A percentile compares a stretch with the other conserved stretches of the same genome.
Evolutionary conservation across 1,140 invertebrate genomes (phyloP).

Genomic region (Bombus picipes): DNA sequence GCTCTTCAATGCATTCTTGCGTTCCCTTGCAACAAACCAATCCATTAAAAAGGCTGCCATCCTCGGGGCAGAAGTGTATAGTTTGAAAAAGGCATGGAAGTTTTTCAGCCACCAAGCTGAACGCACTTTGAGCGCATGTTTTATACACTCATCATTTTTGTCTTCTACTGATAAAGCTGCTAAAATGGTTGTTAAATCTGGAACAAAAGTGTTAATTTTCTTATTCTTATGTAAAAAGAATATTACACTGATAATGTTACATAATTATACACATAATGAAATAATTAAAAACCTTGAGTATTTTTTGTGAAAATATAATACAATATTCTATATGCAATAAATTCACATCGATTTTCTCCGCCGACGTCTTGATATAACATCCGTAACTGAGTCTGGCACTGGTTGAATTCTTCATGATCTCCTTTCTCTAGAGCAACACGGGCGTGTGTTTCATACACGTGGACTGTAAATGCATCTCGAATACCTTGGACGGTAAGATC

Average conservation of each 20-base stretch:
- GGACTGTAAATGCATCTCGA: slow-evolving; percentile 95
- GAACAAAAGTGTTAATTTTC: slow-evolving; percentile 69
- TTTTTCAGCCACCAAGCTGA: slow-evolving; percentile 96
- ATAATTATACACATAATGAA: neutral
- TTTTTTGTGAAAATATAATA: slow-evolving; percentile 99
- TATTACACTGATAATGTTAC: neutral
- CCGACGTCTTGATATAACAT: slow-evolving; percentile 91
- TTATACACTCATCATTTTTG: slow-evolving; percentile 92
- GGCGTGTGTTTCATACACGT: slow-evolving; percentile 99
- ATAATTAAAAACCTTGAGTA: slow-evolving; percentile 90
- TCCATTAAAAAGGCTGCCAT: slow-evolving; percentile 99
- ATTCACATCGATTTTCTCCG: slow-evolving; percentile 92
- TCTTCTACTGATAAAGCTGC: slow-evolving; percentile 90
- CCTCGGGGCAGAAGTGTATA: slow-evolving; percentile 93
- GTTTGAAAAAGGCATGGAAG: slow-evolving; percentile 95
- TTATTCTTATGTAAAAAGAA: neutral
- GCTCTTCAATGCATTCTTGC: slow-evolving; percentile 93
- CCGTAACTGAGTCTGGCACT: slow-evolving; percentile 98
- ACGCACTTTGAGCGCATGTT: slow-evolving; percentile 92
- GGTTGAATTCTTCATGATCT: slow-evolving; percentile 99
- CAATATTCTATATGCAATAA: slow-evolving; percentile 96
- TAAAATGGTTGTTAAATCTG: slow-evolving; percentile 96
- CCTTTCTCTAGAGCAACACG: slow-evolving; percentile 97
- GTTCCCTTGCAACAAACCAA: slow-evolving; percentile 97
- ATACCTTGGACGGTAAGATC: slow-evolving; percentile 99